Evolutionary conservation across 2,888 invertebrate genomes (phyloP), one percentile per base, ranked within the genome.

Genomic region (Dryobota labecula): DNA sequence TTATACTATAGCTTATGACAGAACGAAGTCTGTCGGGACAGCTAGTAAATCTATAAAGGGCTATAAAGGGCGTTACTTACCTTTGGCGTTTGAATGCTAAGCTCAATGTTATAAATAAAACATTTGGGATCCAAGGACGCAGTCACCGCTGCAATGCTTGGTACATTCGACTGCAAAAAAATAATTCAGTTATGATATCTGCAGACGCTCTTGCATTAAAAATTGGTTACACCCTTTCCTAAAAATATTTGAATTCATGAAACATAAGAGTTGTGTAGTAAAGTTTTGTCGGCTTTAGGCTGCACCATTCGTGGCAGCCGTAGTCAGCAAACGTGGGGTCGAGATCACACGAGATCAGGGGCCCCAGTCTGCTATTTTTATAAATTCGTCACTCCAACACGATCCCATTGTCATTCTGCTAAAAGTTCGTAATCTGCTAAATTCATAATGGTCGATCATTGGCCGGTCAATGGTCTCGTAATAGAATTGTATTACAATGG

Each of bases 121-220:
- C 97, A 98, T 57, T 94, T 93, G 0, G 93, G 82, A 90, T 98
- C 98, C 75, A 97, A 96, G 0, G 98, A 98, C 0, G 98, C 98
- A 0, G 98, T 97, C 3, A 98, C 98, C 0, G 97, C 97, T 0
- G 97, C 97, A 45, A 97, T 97, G 88, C 97, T 97, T 0, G 97
- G 97, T 79, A 97, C 87, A 27, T 93, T 93, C 8, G 92, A 89
- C 96, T 96, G 91, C 3, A 91, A 76, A 15, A 11, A 62, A 33
- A 65, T 45, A 54, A 41, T 24, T 36, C 13, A 15, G 15, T 58
- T 54, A 76, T 2, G 6, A 11, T 41, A 41, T 30, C 8, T 47
- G 36, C 27, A 30, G 66, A 41, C 6, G 11, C 7, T 66, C 7
- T 66, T 45, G 33, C 4, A 24, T 66, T 27, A 20, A 7, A 33